These are phyloP conservation scores for Rhea americana DNA, from an alignment of 2,113 vertebrate genomes.

Conservation along the genomic window DNA sequence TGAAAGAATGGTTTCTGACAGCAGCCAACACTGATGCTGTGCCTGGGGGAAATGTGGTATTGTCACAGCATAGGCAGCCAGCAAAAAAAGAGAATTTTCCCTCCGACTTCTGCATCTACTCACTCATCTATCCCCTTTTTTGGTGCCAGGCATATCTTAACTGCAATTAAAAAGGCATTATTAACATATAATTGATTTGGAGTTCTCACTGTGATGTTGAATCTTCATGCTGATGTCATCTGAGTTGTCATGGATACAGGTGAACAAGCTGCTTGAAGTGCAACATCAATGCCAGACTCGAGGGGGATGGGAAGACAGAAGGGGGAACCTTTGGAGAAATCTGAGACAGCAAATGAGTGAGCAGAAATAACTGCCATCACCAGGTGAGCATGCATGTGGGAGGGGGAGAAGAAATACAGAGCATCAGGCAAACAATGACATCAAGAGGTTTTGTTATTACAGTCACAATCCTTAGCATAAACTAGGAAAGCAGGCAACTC, in stretches of 20 bases:
- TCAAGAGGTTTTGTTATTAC: background rate
- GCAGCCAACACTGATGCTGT: background rate
- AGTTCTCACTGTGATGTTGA: conserved; percentile 27
- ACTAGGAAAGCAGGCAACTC: conserved; percentile 15
- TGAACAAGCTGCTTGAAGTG: conserved; percentile 44
- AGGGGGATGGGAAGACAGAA: background rate
- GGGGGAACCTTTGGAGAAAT: background rate
- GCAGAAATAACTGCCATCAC: background rate
- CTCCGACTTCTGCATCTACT: background rate
- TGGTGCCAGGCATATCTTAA: conserved; percentile 27
- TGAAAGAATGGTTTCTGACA: conserved; percentile 30
- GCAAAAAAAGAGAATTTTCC: background rate
- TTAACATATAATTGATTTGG: conserved; percentile 48
- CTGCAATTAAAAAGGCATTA: conserved; percentile 44
- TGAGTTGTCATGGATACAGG: conserved; percentile 73
- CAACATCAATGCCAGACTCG: conserved; percentile 3
- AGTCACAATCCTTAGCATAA: background rate
- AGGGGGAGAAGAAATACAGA: background rate
- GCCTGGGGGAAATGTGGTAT: background rate
- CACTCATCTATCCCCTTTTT: background rate
- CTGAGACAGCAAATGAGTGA: background rate
- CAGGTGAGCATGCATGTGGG: background rate
- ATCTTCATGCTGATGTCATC: conserved; percentile 59
- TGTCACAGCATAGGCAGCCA: background rate
- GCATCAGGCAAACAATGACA: background rate